These are phyloP conservation scores for Piaya cayana DNA, from an alignment of 2,113 vertebrate species.

Conservation along the genomic window DNA sequence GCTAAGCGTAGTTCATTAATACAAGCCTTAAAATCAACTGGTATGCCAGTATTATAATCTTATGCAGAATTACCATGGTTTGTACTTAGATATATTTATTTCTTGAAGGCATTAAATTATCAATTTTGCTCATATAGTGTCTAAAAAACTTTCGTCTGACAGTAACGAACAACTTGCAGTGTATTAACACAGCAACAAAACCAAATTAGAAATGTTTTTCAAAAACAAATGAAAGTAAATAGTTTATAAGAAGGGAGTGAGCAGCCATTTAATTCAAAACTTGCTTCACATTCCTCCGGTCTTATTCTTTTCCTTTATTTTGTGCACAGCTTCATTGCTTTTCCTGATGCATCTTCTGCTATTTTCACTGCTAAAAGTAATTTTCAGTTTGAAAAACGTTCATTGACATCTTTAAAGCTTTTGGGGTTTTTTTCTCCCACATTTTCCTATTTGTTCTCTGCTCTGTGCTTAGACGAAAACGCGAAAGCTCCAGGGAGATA, in stretches of 20 bases:
- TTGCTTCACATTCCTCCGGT: not conserved
- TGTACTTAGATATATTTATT: not conserved
- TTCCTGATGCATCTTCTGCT: not conserved
- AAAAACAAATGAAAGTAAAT: conserved; percentile 18
- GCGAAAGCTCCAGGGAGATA: conserved; percentile 50
- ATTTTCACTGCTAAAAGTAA: conserved; percentile 19
- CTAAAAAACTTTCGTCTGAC: not conserved
- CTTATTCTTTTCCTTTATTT: conserved; percentile 11
- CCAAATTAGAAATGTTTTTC: not conserved
- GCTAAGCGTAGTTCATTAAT: not conserved
- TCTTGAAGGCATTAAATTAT: not conserved
- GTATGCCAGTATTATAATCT: not conserved
- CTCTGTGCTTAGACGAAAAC: conserved; percentile 39
- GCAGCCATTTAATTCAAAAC: not conserved
- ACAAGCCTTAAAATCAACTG: not conserved
- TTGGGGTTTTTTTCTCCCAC: not conserved
- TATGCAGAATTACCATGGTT: not conserved
- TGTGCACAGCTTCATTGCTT: not conserved
- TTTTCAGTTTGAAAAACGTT: conserved; percentile 50
- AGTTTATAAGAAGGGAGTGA: not conserved
- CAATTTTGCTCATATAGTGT: not conserved
- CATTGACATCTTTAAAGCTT: conserved; percentile 28
- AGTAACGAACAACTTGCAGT: not conserved
- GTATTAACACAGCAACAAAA: not conserved
- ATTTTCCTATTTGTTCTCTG: conserved; percentile 5